Percentiles rank a stretch among this genome's conserved stretches.
Conservation (phyloP, 2,113 vertebrate species). For the Tetraodon nigroviridis region DNA sequence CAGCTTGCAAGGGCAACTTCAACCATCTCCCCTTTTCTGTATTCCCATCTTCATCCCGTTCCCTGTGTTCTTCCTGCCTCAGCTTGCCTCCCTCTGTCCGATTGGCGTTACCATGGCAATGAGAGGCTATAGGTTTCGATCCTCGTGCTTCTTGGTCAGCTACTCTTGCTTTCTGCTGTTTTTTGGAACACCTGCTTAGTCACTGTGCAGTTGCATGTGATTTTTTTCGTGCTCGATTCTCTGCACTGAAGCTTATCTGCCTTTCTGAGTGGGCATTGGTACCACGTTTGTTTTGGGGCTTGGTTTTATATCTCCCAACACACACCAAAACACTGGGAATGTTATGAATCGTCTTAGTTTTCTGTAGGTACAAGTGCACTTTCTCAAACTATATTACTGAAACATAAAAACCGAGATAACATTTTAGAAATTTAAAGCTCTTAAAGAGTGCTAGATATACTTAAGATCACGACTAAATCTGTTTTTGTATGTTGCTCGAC, state of each 20-base stretch:
- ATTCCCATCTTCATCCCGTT: constrained; percentile 43
- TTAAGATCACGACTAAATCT: constrained; percentile 12
- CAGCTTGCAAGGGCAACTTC: constrained; percentile 58
- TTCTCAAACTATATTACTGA: not conserved
- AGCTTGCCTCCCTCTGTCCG: constrained; percentile 36
- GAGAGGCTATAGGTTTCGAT: constrained; percentile 50
- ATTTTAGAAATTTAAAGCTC: too few species aligned
- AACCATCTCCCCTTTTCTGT: constrained; percentile 45
- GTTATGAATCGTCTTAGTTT: constrained; percentile 3
- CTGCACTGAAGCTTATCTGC: constrained; percentile 34
- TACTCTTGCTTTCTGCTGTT: constrained; percentile 46
- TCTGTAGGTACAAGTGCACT: constrained; percentile 1
- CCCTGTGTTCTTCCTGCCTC: constrained; percentile 9
- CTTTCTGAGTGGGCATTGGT: constrained; percentile 17
- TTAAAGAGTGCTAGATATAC: not conserved
- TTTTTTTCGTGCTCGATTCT: constrained; percentile 22
- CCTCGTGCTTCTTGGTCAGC: constrained; percentile 51
- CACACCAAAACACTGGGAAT: constrained; percentile 9
- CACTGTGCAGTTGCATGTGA: constrained; percentile 26
- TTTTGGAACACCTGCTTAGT: constrained; percentile 41
- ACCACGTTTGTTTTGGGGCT: constrained; percentile 20
- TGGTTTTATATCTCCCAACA: constrained; percentile 25
- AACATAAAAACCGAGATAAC: not conserved
- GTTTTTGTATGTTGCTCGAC: constrained; percentile 51
- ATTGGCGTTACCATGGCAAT: constrained; percentile 61